A percentile compares a stretch with the other conserved stretches of the same genome.
Evolutionary conservation across 2,888 invertebrate species (phyloP).

Genomic region (Osmoderma eremita): DNA sequence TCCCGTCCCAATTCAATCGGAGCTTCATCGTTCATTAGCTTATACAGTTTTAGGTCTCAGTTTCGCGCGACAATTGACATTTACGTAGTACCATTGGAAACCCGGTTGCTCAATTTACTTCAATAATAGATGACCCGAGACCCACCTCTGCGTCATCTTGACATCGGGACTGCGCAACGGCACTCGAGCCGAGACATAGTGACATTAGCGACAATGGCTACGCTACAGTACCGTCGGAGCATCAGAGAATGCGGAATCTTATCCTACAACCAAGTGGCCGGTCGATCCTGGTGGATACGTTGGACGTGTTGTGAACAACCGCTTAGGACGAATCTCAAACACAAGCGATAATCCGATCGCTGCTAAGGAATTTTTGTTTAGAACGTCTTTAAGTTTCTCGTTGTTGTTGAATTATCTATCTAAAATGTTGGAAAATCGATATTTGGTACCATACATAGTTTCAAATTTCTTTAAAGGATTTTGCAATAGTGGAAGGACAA

Average conservation of each 20-base stretch:
- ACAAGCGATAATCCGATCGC: neutral
- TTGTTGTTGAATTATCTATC: too few species aligned
- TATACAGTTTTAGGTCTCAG: conserved; percentile 2
- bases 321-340: neutral
- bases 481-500: too few species aligned
- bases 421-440: too few species aligned
- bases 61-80: conserved; percentile 28
- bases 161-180: conserved; percentile 9
- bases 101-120: conserved; percentile 30
- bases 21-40: conserved; percentile 22
- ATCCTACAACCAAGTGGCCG: neutral
- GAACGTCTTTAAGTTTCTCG: too few species aligned
- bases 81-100: conserved; percentile 10
- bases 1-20: conserved; percentile 5
- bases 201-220: conserved; percentile 8
- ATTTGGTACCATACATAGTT: too few species aligned
- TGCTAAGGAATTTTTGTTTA: too few species aligned
- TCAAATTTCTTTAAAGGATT: too few species aligned
- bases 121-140: conserved; percentile 33
- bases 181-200: conserved; percentile 3
- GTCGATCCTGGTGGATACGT: conserved; percentile 8
- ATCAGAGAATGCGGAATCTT: neutral
- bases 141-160: conserved; percentile 30
- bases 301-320: neutral
- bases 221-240: neutral